Evolutionary conservation across 2,888 invertebrate genomes (phyloP).

Genomic region (Ferdinandea cuprea): DNA sequence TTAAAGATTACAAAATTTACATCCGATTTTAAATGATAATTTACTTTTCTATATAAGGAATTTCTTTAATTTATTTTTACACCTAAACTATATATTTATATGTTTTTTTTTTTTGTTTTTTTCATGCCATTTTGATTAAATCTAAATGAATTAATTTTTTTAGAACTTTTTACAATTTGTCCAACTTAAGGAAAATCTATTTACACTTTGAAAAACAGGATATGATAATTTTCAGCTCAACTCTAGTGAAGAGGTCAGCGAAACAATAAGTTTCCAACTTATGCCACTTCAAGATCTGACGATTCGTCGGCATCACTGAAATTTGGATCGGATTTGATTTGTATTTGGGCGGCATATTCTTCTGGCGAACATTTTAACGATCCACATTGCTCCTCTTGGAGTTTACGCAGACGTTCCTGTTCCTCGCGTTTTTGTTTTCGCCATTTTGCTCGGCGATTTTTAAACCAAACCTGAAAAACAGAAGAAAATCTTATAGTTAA

Average conservation of each 20-base stretch:
- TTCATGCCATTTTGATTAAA: constrained; percentile 30
- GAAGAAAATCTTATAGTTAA: constrained; percentile 22
- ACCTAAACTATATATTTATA: constrained; percentile 21
- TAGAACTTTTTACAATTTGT: constrained; percentile 43
- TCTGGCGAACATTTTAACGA: constrained; percentile 81
- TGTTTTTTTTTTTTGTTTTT: background rate
- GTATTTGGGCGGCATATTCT: constrained; percentile 80
- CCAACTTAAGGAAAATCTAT: background rate
- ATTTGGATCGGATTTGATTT: constrained; percentile 82
- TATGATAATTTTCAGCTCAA: background rate
- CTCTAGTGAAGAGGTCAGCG: background rate
- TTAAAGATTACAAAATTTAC: constrained; percentile 42
- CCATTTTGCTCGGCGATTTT: constrained; percentile 98
- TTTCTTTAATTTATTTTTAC: constrained; percentile 42
- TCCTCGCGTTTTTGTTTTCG: constrained; percentile 96
- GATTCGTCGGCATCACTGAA: constrained; percentile 89
- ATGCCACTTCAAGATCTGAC: constrained; percentile 92
- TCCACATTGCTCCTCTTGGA: constrained; percentile 89
- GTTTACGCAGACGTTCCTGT: constrained; percentile 91
- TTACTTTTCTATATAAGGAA: constrained; percentile 17
- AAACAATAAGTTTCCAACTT: constrained; percentile 77
- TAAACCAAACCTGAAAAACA: constrained; percentile 94
- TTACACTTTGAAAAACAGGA: background rate
- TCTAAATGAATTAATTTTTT: constrained; percentile 5
- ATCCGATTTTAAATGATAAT: constrained; percentile 62